These are phyloP conservation scores for Perognathus longimembris DNA, from an alignment of 2,113 vertebrate genomes.

Conservation along the genomic window DNA sequence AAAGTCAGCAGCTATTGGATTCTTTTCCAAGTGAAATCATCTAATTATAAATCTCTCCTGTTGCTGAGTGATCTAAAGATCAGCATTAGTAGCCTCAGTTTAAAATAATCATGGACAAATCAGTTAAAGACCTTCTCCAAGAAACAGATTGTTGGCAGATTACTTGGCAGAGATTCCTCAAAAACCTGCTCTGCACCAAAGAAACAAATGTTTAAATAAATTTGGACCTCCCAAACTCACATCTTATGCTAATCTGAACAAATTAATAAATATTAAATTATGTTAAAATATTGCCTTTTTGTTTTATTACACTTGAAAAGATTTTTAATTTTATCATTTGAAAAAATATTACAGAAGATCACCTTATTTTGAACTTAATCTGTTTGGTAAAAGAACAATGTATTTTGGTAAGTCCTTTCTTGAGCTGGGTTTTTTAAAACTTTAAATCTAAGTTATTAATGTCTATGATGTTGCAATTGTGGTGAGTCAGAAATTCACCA, in stretches of 20 bases:
- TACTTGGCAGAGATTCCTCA: neutral
- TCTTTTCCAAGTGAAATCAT: conserved; percentile 48
- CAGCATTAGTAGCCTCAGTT: conserved; percentile 25
- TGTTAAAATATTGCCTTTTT: conserved; percentile 24
- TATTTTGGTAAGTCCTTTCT: conserved; percentile 57
- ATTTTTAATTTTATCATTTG: conserved; percentile 19
- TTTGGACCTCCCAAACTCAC: conserved; percentile 17
- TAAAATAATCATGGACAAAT: neutral
- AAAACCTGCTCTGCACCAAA: conserved; percentile 43
- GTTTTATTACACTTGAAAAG: neutral
- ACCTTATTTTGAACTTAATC: neutral
- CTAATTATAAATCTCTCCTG: conserved; percentile 48
- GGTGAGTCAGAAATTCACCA: conserved; percentile 82
- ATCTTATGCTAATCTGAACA: conserved; percentile 29
- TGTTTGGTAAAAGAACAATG: conserved; percentile 15
- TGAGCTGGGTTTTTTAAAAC: conserved; percentile 23
- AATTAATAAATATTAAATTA: conserved; percentile 43
- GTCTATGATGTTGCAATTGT: conserved; percentile 44
- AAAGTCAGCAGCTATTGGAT: neutral
- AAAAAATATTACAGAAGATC: neutral
- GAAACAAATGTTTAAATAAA: conserved; percentile 47
- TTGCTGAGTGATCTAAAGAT: conserved; percentile 52
- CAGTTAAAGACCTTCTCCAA: conserved; percentile 61
- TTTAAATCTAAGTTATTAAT: conserved; percentile 65
- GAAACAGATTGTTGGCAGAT: conserved; percentile 61